Conservation (phyloP, 2,888 invertebrate genomes). For the Rhagophthalmus giganteus region DNA sequence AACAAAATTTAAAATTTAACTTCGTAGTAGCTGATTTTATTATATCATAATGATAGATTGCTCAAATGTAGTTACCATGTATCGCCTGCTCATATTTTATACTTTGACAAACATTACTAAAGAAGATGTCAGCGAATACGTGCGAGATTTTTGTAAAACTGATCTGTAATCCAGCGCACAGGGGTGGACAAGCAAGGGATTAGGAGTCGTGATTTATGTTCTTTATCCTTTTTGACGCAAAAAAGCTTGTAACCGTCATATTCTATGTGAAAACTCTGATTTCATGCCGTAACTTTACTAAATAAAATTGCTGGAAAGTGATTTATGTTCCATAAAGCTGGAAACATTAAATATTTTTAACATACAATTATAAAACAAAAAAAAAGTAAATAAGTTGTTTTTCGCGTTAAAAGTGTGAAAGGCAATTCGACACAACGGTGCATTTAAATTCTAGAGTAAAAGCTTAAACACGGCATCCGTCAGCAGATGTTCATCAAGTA, state of each 20-base stretch:
- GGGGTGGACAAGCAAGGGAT: conserved; percentile 33
- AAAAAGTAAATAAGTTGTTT: too few species aligned
- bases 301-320: conserved; percentile 3
- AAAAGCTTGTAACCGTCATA: conserved; percentile 20
- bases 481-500: too few species aligned
- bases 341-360: neutral
- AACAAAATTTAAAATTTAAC: neutral
- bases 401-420: too few species aligned
- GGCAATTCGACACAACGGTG: too few species aligned
- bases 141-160: conserved; percentile 38
- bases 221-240: conserved; percentile 23
- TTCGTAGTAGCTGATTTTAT: neutral
- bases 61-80: conserved; percentile 22
- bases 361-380: too few species aligned
- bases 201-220: conserved; percentile 36
- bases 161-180: conserved; percentile 35
- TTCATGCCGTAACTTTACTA: conserved; percentile 6
- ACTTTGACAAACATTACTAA: conserved; percentile 37
- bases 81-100: conserved; percentile 32
- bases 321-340: neutral
- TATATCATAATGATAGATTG: conserved; percentile 9
- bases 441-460: too few species aligned
- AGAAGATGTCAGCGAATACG: conserved; percentile 37
- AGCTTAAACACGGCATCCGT: too few species aligned
- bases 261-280: conserved; percentile 11